A percentile compares a stretch with the other conserved stretches of the same genome.
Evolutionary conservation across 2,888 invertebrate species (phyloP).

Genomic region (Aporophyla nigra): DNA sequence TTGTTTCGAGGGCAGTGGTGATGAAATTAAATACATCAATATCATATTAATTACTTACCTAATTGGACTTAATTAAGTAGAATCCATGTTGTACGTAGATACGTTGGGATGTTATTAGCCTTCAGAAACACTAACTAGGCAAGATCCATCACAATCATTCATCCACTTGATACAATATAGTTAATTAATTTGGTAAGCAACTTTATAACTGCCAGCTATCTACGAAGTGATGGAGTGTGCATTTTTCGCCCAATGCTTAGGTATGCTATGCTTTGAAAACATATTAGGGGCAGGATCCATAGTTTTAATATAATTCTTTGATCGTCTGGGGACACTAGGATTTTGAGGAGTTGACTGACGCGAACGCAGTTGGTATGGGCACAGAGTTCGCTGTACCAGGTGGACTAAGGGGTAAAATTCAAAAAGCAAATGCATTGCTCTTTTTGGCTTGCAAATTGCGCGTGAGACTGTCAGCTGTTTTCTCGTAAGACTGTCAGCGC

Average conservation of each 20-base stretch:
- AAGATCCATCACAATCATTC: slow-evolving; percentile 42
- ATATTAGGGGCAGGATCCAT: neutral
- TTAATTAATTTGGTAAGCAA: slow-evolving; percentile 36
- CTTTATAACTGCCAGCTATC: slow-evolving; percentile 3
- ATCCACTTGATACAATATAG: slow-evolving; percentile 23
- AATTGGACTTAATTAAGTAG: neutral
- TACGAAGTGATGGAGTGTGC: slow-evolving; percentile 10
- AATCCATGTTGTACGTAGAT: slow-evolving; percentile 3
- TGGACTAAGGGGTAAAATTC: neutral
- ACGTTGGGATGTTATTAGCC: slow-evolving; percentile 9
- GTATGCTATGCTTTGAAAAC: neutral
- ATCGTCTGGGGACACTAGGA: neutral
- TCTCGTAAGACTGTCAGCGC: neutral
- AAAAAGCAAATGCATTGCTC: no score
- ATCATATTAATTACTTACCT: no score
- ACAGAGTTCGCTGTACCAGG: neutral
- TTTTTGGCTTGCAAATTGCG: neutral
- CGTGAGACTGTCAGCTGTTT: neutral
- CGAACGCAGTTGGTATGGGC: neutral
- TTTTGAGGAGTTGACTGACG: neutral
- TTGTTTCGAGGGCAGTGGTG: neutral
- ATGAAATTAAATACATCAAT: no score
- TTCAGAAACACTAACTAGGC: slow-evolving; percentile 23
- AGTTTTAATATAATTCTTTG: neutral
- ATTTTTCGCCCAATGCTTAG: neutral